phyloP scores from a whole-genome alignment of 2,797 vertebrate species.

The Peromyscus aztecus region DNA sequence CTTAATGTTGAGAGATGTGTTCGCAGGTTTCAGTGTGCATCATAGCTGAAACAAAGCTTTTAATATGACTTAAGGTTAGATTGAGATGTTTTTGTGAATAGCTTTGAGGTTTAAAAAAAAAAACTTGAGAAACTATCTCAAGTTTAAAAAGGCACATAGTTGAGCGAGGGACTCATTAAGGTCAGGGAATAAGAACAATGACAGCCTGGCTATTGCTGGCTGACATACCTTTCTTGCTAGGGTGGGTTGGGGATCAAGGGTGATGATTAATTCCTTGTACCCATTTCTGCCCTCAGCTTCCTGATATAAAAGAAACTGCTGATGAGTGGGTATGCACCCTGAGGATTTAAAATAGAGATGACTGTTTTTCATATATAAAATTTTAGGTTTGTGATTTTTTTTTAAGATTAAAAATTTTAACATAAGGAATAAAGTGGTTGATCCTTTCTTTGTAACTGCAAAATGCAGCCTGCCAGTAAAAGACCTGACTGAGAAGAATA shows the following conservation, averaged over 20 bases:
- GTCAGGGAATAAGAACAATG: not conserved
- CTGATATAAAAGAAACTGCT: not conserved
- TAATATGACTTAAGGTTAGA: not conserved
- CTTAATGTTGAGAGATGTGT: not conserved
- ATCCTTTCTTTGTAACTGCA: not conserved
- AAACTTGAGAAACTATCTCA: not conserved
- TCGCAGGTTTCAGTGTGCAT: not conserved
- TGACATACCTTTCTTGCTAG: not conserved
- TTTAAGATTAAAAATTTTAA: not conserved
- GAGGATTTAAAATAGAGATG: not conserved
- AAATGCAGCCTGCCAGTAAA: not conserved
- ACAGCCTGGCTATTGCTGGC: not conserved
- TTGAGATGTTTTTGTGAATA: not conserved
- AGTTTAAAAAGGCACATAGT: not conserved
- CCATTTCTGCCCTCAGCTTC: not conserved
- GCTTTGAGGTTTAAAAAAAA: not conserved
- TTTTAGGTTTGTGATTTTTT: not conserved
- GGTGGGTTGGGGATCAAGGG: not conserved
- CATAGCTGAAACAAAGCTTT: not conserved
- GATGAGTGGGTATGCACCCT: not conserved
- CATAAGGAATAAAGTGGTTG: not conserved
- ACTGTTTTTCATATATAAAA: not conserved
- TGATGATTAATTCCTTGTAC: not conserved
- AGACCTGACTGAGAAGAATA: not conserved
- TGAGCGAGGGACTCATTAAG: not conserved